phyloP scores from a whole-genome alignment of 1,140 invertebrate genomes.

The Homalodisca vitripennis region DNA sequence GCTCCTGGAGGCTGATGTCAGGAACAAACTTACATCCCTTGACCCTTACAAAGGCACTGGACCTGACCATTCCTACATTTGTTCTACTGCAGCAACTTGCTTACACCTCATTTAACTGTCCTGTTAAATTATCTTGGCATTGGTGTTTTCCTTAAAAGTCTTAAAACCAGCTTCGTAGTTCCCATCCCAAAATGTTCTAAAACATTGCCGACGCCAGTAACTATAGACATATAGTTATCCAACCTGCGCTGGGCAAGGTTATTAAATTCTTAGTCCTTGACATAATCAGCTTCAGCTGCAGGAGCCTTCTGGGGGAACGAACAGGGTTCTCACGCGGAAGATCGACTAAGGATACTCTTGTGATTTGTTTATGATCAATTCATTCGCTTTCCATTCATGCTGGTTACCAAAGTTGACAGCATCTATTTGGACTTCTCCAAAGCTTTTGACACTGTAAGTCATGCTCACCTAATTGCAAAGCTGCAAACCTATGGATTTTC shows the following conservation, averaged over 20 bases:
- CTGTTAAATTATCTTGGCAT: too few species aligned
- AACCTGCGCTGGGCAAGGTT: slow-evolving; percentile 15
- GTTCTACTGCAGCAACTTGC: too few species aligned
- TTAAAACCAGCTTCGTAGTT: slow-evolving; percentile 17
- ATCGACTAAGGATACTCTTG: background rate
- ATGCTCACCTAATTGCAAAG: slow-evolving; percentile 12
- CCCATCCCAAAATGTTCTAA: background rate
- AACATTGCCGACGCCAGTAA: slow-evolving; percentile 5
- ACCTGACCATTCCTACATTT: too few species aligned
- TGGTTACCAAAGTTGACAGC: slow-evolving; percentile 16
- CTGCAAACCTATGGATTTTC: slow-evolving; percentile 6
- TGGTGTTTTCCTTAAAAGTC: slow-evolving; percentile 1
- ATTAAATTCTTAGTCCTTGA: slow-evolving; percentile 6
- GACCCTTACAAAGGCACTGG: too few species aligned
- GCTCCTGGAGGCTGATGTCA: too few species aligned
- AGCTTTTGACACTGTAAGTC: slow-evolving; percentile 20
- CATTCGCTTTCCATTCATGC: slow-evolving; percentile 3
- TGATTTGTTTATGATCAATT: slow-evolving; percentile 1
- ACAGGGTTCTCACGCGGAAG: slow-evolving; percentile 7
- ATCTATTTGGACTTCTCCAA: slow-evolving; percentile 20
- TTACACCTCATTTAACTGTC: too few species aligned
- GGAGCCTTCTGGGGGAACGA: background rate
- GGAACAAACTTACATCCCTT: too few species aligned
- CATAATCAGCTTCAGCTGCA: background rate
- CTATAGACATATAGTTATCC: slow-evolving; percentile 5